These are phyloP conservation scores for Epinephelus coioides DNA, from an alignment of 2,797 vertebrate genomes.

Conservation along the genomic window DNA sequence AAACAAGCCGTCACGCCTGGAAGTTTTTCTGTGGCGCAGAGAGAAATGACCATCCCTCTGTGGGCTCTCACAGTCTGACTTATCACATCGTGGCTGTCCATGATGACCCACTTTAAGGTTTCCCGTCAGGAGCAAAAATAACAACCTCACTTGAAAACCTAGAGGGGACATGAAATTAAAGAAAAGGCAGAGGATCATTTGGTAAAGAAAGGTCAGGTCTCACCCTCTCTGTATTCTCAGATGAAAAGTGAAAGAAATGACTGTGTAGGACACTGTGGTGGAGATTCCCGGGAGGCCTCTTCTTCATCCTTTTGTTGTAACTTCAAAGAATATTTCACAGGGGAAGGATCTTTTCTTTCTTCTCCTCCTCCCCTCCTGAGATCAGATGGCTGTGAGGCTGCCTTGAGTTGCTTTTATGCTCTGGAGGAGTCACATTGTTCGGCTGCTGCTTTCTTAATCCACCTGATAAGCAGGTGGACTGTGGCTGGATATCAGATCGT, in stretches of 20 bases:
- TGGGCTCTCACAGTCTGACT: slow-evolving; percentile 6
- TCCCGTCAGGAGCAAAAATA: slow-evolving; percentile 14
- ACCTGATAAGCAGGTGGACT: slow-evolving; percentile 4
- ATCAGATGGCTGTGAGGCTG: slow-evolving; percentile 25
- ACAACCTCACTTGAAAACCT: slow-evolving; percentile 23
- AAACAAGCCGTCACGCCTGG: neutral
- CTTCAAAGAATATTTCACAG: slow-evolving; percentile 69
- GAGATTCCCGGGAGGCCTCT: slow-evolving; percentile 40
- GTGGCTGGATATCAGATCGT: neutral
- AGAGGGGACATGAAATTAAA: slow-evolving; percentile 9
- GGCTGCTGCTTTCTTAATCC: slow-evolving; percentile 14
- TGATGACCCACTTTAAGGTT: slow-evolving; percentile 22
- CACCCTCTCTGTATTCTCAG: slow-evolving; percentile 18
- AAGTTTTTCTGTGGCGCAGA: slow-evolving; percentile 8
- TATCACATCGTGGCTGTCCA: neutral
- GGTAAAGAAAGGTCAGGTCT: neutral
- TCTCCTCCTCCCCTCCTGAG: slow-evolving; percentile 41
- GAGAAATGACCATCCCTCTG: neutral
- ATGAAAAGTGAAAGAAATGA: slow-evolving; percentile 27
- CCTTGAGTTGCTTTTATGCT: slow-evolving; percentile 23
- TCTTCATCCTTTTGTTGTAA: slow-evolving; percentile 59
- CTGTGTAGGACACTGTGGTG: slow-evolving; percentile 9
- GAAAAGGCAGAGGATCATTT: neutral
- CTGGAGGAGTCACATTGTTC: slow-evolving; percentile 21
- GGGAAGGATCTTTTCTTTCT: slow-evolving; percentile 38